Base-by-base conservation (phyloP, 2,888 invertebrate species). In the Oligia strigilis region DNA sequence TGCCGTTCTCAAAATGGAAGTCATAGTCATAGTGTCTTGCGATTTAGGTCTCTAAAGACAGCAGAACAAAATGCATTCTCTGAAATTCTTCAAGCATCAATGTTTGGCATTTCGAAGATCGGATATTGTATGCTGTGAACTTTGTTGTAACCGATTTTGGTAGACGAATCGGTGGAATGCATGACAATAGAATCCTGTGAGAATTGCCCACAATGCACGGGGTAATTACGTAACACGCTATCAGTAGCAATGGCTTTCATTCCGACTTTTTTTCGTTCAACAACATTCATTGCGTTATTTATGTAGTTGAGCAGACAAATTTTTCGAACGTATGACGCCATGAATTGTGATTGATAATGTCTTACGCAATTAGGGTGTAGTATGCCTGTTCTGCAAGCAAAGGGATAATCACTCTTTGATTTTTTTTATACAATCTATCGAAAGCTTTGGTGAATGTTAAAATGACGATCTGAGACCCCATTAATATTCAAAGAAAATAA, bases 401-500 rank as follows among this genome's bases (percentile, higher is more conserved):
- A 82, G 19, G 17, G 6, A 40, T 40, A 49, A n/a, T 69, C 5
- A 36, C 19, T 64, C 17, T 64, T 62, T 29, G 4, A 23, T 73
- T n/a, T 52, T 52, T 49, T 17, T 29, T 49, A 65, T 49, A n/a
- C 6, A 43, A 58, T 71, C 13, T 52, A 36, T 40, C 14, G 40
- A 74, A 67, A 71, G 17, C 19, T 71, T n/a, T 46, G 29, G 19
- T 60, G 52, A 73, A 66, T 72, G 23, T 73, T 52, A 77, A 58
- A 65, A 43, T 72, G 9, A 13, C n/a, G 40, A 60, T 65, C 65
- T 76, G 49, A 84, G 60, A 81, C 55, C 62, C 36, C 19, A 78
- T 84, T 77, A 75, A 87, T 84, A 87, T 87, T 75, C 76, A 79
- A 75, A 72, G 70, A 75, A 49, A 79, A 77, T 84, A 82, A 81